phyloP scores from a whole-genome alignment of 2,113 vertebrate species.

The Alligator mississippiensis region DNA sequence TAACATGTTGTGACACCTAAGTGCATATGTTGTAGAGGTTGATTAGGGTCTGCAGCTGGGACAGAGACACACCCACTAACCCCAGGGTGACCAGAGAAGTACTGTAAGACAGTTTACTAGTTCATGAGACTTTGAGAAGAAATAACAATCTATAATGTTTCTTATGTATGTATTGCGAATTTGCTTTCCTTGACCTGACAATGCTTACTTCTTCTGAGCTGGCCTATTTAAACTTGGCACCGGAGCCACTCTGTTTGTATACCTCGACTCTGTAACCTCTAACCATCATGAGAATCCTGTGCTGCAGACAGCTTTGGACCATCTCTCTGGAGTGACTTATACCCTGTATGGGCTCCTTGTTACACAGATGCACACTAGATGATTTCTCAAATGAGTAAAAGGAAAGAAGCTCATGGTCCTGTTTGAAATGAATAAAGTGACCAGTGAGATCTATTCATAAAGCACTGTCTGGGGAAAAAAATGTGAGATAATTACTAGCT shows the following conservation, averaged over 20 bases:
- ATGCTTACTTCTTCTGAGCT: neutral
- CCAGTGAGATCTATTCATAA: neutral
- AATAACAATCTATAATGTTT: neutral
- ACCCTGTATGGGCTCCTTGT: neutral
- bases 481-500: neutral
- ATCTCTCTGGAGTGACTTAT: neutral
- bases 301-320: neutral
- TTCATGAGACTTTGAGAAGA: neutral
- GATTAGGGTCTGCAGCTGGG: neutral
- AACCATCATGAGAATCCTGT: neutral
- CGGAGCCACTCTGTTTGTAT: neutral
- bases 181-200: neutral
- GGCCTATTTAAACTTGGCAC: neutral
- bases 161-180: neutral
- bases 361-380: rapidly evolving
- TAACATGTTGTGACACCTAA: too few species aligned
- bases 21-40: too few species aligned
- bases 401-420: neutral
- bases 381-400: rapidly evolving
- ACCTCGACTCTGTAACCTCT: neutral
- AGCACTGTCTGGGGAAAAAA: neutral
- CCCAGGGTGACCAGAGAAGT: neutral
- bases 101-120: neutral
- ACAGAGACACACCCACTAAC: neutral
- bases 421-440: neutral